Evolutionary conservation across 2,888 invertebrate species (phyloP), one percentile per base, ranked within the genome.

Genomic region (Drosophila prostipennis): DNA sequence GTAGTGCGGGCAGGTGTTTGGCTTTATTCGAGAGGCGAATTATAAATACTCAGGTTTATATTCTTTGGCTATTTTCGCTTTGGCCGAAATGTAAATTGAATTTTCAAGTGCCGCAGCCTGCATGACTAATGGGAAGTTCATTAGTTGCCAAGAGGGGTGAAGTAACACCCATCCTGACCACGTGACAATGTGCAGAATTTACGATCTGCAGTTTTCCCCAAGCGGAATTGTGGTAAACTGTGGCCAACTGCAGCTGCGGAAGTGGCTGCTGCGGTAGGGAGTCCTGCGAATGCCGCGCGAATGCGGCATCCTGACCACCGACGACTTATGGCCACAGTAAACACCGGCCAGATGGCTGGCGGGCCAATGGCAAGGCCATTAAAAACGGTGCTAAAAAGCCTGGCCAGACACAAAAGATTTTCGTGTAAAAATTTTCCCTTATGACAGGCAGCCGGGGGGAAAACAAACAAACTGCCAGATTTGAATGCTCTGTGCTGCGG

Each of bases 71-170:
- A 26, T 26, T 26, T 26, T 26, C 26, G 26, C 26, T 26, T 26
- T 2, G 26, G 26, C 6, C 26, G 26, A 26, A 6, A 26, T 2
- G 61, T 64, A 60, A 75, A 77, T 74, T 36, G 43, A 72, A 71
- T 60, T 74, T 65, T 68, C 46, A 72, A 75, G 72, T 73, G 56
- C 52, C 32, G 53, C 34, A 8, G 67, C 51, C 54, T 63, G 56
- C 70, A 68, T 69, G 72, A 81, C 81, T 81, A 81, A 84, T 78
- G 80, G 68, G 79, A 80, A 80, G 58, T 79, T 81, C 81, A 84
- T 82, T 79, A 81, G 79, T 26, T 49, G 53, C 42, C 32, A 19
- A 19, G 1, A 19, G 1, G 19, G n/a, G 7, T 10, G n/a, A n/a
- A 4, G 16, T 10, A n/a, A 48, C 42, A 14, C 14, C 56, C 53